Evolutionary conservation across 2,888 invertebrate species (phyloP).

Genomic region (Steinernema scapterisci): DNA sequence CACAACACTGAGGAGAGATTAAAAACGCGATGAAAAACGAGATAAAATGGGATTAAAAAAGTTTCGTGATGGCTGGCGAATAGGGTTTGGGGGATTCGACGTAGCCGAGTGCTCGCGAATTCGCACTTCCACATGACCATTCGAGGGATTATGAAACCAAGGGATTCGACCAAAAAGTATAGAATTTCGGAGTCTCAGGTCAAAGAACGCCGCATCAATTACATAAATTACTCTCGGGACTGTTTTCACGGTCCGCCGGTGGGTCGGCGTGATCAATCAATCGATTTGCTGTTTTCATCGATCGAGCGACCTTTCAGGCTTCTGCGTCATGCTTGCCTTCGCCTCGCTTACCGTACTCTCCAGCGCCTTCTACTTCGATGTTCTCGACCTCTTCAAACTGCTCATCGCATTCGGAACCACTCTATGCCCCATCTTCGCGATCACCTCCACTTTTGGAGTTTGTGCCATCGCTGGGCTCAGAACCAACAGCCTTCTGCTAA

Average conservation of each 20-base stretch:
- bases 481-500: slow-evolving; percentile 62
- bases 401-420: slow-evolving; percentile 55
- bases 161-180: too few species aligned
- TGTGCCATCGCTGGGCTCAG: slow-evolving; percentile 55
- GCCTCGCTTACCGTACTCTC: slow-evolving; percentile 44
- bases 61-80: too few species aligned
- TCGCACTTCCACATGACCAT: too few species aligned
- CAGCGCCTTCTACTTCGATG: slow-evolving; percentile 46
- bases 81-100: too few species aligned
- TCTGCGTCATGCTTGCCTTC: slow-evolving; percentile 49
- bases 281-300: not conserved
- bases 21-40: not conserved
- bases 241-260: too few species aligned
- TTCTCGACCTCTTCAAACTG: slow-evolving; percentile 43
- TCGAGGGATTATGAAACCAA: too few species aligned
- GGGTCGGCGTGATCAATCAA: too few species aligned
- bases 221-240: too few species aligned
- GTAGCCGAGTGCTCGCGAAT: too few species aligned
- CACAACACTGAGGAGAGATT: not conserved
- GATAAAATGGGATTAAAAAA: too few species aligned
- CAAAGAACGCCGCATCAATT: too few species aligned
- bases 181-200: too few species aligned
- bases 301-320: slow-evolving; percentile 36
- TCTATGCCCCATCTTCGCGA: slow-evolving; percentile 60
- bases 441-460: slow-evolving; percentile 60